Percentiles rank a stretch among this genome's conserved stretches.
Conservation (phyloP, 2,888 invertebrate genomes). For the Aporophyla nigra region DNA sequence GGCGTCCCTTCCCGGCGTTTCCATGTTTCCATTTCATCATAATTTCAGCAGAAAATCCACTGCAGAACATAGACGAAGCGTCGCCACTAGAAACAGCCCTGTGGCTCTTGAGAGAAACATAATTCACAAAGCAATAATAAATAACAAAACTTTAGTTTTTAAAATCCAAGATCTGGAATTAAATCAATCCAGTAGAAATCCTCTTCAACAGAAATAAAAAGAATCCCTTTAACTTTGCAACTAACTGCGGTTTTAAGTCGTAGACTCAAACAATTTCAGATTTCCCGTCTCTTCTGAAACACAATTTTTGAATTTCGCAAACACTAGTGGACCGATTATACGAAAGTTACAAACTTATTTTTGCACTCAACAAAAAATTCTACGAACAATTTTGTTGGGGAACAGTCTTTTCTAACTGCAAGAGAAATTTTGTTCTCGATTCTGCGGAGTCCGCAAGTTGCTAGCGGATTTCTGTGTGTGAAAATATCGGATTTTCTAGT, state of each 20-base stretch:
- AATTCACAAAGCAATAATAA: not conserved
- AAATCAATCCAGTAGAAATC: not conserved
- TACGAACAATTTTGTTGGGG: not conserved
- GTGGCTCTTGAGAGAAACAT: not conserved
- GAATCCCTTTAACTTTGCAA: slow-evolving; percentile 10
- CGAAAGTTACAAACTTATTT: slow-evolving; percentile 29
- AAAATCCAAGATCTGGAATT: not conserved
- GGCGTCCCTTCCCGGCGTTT: too few species aligned
- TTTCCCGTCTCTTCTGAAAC: slow-evolving; percentile 15
- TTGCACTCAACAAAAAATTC: slow-evolving; percentile 9
- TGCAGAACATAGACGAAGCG: not conserved
- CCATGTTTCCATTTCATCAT: too few species aligned
- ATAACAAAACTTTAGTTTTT: not conserved
- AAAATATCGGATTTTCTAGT: slow-evolving; percentile 62
- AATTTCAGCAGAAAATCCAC: too few species aligned
- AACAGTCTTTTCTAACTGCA: slow-evolving; percentile 22
- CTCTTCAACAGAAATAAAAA: not conserved
- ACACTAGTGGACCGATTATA: slow-evolving; percentile 46
- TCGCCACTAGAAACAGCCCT: not conserved
- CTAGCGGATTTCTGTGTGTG: slow-evolving; percentile 23
- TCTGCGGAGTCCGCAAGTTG: slow-evolving; percentile 37
- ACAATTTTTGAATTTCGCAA: slow-evolving; percentile 48
- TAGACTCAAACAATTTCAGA: slow-evolving; percentile 30
- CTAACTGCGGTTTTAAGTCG: slow-evolving; percentile 7
- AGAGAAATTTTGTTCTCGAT: slow-evolving; percentile 22